Evolutionary conservation across 2,888 invertebrate species (phyloP), one percentile per base, ranked within the genome.

Genomic region (Cheilosia soror): DNA sequence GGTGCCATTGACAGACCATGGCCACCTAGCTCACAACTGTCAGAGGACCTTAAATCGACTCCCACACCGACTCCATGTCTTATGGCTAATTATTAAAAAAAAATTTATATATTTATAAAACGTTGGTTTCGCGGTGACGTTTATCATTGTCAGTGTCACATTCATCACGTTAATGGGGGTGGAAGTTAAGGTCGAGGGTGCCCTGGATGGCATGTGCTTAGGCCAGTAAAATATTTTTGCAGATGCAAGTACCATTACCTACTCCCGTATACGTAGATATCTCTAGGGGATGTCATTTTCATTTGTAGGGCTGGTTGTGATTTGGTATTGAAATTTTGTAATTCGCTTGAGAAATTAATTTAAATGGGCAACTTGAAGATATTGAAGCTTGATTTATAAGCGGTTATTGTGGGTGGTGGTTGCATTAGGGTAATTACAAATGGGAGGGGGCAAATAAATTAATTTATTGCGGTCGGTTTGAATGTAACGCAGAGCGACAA

Each of bases 101-200:
- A 37, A 37, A 11, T 3, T 3, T 9, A 37, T 29, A 29, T 5
- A 29, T 29, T 29, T 29, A 80, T 37, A 69, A 73, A 84, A 84
- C 65, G 75, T 72, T 42, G 37, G 76, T 68, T 77, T 76, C 76
- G 85, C 76, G 85, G 81, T 85, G 71, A 72, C 66, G 85, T 85
- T 85, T 85, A 81, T 85, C 85, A 85, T 76, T 81, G 81, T 85
- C 85, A 85, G 63, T 68, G 76, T 53, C 81, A 77, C 81, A 85
- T 85, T 81, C 76, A 81, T 85, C 85, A 85, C 60, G 71, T 71
- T 85, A 85, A 85, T 85, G 85, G 65, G 65, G 71, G 44, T 78
- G 42, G 69, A 51, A 58, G 78, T 57, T 65, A 25, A 5, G 29
- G 29, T n/a, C 29, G 13, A 15, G 15, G 6, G 4, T 11, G 13